Evolutionary conservation across 1,140 invertebrate species (phyloP), one percentile per base, ranked within the genome.

Genomic region (Aphis craccivora): DNA sequence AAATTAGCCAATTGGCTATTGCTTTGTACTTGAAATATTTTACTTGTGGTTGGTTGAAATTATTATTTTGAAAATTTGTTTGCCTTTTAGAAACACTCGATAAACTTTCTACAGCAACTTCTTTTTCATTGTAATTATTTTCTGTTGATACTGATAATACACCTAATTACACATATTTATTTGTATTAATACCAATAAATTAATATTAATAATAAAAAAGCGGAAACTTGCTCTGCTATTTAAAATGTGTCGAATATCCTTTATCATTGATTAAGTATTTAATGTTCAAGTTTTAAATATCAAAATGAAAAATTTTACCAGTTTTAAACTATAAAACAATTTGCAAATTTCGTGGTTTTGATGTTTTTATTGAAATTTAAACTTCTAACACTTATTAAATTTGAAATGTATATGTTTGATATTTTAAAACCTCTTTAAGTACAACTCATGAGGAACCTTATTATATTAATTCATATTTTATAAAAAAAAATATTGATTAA

Each of bases 41-140:
- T 67, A 90, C 89, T 48, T 90, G 89, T 89, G 25, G 87, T 48
- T 43, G 53, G 20, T 43, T n/a, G 23, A 43, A 60, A 45, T 90
- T 90, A 37, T 40, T 23, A 60, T 90, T 90, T 60, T 45, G 89
- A 18, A 67, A 43, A 67, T 90, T 67, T 9, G 43, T 43, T 40
- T 90, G 89, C 22, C 89, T 90, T 90, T 90, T 90, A 43, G 53
- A 67, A n/a, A 60, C 2, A 9, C 23, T 43, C 6, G 55, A 18
- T 90, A 67, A 14, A 67, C 22, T 45, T 67, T 43, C 55, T 67
- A 67, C 14, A 2, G 40, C 22, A 30, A 90, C 25, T 40, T 43
- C 4, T 40, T 90, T 25, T 30, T 90, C 37, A 30, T 43, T 18
- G 25, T 30, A 4, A 8, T 89, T 25, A 22, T 90, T 90, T 40